Percentiles rank a stretch among this genome's conserved stretches.
phyloP scores from a whole-genome alignment of 2,888 invertebrate species.

The Seladonia tumulorum region DNA sequence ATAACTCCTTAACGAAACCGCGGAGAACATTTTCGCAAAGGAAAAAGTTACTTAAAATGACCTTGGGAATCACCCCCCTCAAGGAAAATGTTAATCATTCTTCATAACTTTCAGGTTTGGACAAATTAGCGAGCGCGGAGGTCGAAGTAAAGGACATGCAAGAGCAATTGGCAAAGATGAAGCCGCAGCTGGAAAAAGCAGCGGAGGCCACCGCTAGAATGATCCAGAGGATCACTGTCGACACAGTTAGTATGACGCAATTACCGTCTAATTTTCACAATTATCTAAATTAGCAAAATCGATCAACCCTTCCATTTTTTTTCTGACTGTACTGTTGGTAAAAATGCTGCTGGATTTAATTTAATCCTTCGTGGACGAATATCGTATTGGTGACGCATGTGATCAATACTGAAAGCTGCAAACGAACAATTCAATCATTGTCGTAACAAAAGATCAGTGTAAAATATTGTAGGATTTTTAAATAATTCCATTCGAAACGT shows the following conservation, averaged over 20 bases:
- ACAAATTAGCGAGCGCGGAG: constrained; percentile 92
- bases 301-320: neutral
- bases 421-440: neutral
- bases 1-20: too few relatives aligned
- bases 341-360: neutral
- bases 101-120: constrained; percentile 86
- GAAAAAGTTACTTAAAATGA: too few relatives aligned
- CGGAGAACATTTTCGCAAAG: too few relatives aligned
- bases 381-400: neutral
- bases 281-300: neutral
- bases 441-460: neutral
- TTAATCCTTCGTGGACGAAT: neutral
- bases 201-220: constrained; percentile 92
- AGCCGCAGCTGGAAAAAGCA: constrained; percentile 92
- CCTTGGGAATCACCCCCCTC: too few relatives aligned
- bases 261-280: neutral
- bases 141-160: constrained; percentile 93
- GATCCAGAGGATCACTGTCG: constrained; percentile 90
- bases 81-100: too few relatives aligned
- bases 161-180: constrained; percentile 91
- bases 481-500: too few relatives aligned
- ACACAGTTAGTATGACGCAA: constrained; percentile 86
- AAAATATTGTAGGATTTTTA: too few relatives aligned
- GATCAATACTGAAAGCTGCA: too few relatives aligned
- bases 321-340: neutral